phyloP scores from a whole-genome alignment of 1,140 invertebrate genomes.

The Drosophila sturtevanti region DNA sequence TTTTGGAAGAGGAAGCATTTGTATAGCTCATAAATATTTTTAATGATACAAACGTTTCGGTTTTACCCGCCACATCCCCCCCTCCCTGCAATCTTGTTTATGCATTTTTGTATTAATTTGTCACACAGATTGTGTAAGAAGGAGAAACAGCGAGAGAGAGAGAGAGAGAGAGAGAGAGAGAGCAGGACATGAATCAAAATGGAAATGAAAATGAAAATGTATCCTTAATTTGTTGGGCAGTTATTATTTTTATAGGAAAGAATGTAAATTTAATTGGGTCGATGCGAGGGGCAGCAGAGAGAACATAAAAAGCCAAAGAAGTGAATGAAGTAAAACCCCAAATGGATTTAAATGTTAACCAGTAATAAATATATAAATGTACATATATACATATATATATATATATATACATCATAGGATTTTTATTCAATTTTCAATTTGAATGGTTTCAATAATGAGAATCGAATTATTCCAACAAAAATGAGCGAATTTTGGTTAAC shows the following conservation, averaged over 20 bases:
- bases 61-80: background rate
- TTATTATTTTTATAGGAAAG: conserved; percentile 1
- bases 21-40: conserved; percentile 54
- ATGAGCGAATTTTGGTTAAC: background rate
- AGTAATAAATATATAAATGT: no score
- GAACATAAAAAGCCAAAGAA: background rate
- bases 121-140: background rate
- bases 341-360: no score
- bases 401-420: no score
- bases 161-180: background rate
- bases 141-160: background rate
- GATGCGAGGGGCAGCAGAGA: background rate
- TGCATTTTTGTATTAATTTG: conserved; percentile 37
- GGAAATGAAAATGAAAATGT: conserved; percentile 1
- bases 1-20: conserved; percentile 29
- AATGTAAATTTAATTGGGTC: conserved; percentile 1
- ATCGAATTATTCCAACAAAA: background rate
- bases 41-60: conserved; percentile 54
- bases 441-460: background rate
- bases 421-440: no score
- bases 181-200: background rate
- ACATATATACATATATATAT: no score
- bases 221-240: background rate
- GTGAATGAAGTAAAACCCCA: background rate
- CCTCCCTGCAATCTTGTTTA: conserved; percentile 20